Evolutionary conservation across 2,888 invertebrate species (phyloP).

Genomic region (Eupsilia transversa): DNA sequence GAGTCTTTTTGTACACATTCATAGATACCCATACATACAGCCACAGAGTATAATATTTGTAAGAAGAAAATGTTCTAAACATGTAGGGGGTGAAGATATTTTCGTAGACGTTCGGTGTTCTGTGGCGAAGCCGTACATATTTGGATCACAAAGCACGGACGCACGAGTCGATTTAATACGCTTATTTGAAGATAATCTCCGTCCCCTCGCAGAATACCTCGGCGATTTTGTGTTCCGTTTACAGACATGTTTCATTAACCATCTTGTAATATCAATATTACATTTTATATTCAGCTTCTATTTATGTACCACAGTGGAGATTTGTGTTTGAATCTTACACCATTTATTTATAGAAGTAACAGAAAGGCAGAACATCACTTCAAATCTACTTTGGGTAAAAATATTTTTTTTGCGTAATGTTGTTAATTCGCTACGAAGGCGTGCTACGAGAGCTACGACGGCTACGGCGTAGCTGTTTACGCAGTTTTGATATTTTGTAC

Average conservation of each 20-base stretch:
- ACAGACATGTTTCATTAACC: constrained; percentile 62
- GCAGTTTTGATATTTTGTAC: neutral
- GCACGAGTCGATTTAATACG: constrained; percentile 81
- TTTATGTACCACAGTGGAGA: neutral
- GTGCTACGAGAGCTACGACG: constrained; percentile 45
- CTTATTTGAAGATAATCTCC: constrained; percentile 87
- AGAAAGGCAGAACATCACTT: neutral
- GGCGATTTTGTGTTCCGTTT: constrained; percentile 71
- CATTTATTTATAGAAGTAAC: neutral
- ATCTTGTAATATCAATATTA: constrained; percentile 28
- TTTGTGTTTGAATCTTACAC: neutral
- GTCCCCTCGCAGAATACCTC: constrained; percentile 75
- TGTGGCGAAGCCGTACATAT: constrained; percentile 80
- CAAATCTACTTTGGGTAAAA: neutral
- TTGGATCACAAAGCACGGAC: constrained; percentile 83
- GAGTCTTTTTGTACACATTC: constrained; percentile 61
- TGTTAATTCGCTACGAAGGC: constrained; percentile 5
- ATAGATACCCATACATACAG: constrained; percentile 57
- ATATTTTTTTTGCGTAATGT: constrained; percentile 1
- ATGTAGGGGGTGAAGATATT: constrained; percentile 48
- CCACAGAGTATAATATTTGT: constrained; percentile 63
- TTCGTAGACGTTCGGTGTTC: constrained; percentile 20
- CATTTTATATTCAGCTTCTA: neutral
- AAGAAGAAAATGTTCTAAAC: constrained; percentile 14
- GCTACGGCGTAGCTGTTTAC: constrained; percentile 48